Conservation (phyloP, 2,113 vertebrate genomes). For the Pholis gunnellus region DNA sequence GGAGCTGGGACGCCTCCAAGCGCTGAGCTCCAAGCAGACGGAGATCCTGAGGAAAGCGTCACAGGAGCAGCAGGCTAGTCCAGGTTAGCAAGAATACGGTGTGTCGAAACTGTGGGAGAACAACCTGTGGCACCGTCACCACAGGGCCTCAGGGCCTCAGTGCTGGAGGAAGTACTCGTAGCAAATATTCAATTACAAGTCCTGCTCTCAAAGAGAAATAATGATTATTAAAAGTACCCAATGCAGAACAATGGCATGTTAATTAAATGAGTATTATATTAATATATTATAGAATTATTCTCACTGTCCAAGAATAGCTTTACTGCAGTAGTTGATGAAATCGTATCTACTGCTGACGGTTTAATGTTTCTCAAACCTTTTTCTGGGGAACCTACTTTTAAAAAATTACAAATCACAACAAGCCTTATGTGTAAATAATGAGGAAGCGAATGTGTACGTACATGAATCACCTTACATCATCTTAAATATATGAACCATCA, state of each 20-base stretch:
- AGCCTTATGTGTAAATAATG: too few relatives aligned
- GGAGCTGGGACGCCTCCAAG: constrained; percentile 91
- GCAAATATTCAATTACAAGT: not conserved
- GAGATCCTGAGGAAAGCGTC: constrained; percentile 93
- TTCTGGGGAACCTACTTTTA: too few relatives aligned
- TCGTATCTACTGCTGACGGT: not conserved
- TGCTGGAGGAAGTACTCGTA: not conserved
- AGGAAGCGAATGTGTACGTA: too few relatives aligned
- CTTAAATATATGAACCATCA: too few relatives aligned
- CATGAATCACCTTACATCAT: not conserved
- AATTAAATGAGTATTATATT: not conserved
- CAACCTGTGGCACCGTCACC: not conserved
- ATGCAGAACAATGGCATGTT: not conserved
- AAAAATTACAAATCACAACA: too few relatives aligned
- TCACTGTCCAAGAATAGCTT: not conserved
- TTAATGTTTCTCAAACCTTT: not conserved
- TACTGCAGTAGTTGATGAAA: not conserved
- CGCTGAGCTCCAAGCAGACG: constrained; percentile 91
- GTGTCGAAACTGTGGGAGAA: too few relatives aligned
- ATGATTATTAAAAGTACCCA: not conserved
- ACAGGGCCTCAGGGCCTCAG: not conserved
- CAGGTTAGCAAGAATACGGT: constrained; percentile 71
- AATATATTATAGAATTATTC: not conserved
- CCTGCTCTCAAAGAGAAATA: not conserved
- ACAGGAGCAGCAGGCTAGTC: constrained; percentile 90